Base-by-base conservation (phyloP, 1,140 invertebrate species). In the Parapsyche elsis region DNA sequence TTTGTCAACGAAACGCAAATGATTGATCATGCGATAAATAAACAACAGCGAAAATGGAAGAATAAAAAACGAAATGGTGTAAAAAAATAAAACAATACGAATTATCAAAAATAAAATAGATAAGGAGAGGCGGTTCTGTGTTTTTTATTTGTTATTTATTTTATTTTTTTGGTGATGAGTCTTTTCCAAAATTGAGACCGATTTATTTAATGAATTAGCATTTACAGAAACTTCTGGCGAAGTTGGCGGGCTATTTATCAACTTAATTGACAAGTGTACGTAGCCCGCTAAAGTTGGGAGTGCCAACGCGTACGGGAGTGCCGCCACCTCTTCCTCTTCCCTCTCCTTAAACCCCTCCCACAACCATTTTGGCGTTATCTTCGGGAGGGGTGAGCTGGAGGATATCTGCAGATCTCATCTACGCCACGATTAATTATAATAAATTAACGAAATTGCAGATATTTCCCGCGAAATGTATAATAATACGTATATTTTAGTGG, bases 131-230 rank as follows among this genome's bases (percentile, higher is more conserved):
- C 7, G 30, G 7, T 38, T 38, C 30, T 7, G 30, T 7, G 7
- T 38, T 38, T 38, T 38, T 38, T 38, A 38, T 38, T n/a, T 38
- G 30, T 7, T 4, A 4, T 38, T 67, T 67, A 0, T 5, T 14
- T 12, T 26, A 26, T 67, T 67, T 73, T 49, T 73, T 46, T 24
- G 12, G 12, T 24, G 67, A 75, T 71, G 71, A 38, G 59, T 81
- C 81, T 71, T 77, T 82, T 77, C 14, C 73, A 70, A 76, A 82
- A 82, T 82, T 76, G 76, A 82, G 61, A 38, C 64, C 74, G 78
- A 73, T 82, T 82, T 76, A 82, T 82, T 76, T 80, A 80, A 73
- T 76, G 78, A 82, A 82, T 80, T 82, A 82, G 78, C 74, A 82
- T 82, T 82, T 78, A 80, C 74, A 76, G 79, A 82, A 82, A 80